A percentile compares a stretch with the other conserved stretches of the same genome.
These are phyloP conservation scores for Pteropus rufus DNA, from an alignment of 2,797 vertebrate genomes.

Conservation along the genomic window DNA sequence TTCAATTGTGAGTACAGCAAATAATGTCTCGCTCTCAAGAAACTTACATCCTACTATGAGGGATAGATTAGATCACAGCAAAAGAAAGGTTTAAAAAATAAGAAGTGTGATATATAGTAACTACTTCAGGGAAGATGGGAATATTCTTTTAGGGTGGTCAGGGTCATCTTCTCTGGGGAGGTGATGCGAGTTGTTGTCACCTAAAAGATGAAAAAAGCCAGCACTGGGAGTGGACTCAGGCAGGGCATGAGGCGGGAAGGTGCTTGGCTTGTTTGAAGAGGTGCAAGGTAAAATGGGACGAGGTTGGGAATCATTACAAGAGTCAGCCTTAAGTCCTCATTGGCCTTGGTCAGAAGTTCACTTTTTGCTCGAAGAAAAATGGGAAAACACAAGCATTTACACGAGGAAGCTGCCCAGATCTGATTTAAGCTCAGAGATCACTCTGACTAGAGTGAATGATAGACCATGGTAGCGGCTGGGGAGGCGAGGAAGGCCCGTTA, in stretches of 20 bases:
- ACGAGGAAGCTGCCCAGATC: neutral
- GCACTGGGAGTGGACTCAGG: neutral
- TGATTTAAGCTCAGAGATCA: neutral
- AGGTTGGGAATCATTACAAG: neutral
- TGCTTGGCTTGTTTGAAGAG: neutral
- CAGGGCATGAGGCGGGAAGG: neutral
- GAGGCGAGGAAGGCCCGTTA: neutral
- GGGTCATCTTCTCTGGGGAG: neutral
- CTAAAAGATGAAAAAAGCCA: neutral
- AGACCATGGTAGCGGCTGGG: neutral
- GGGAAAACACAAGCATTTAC: neutral
- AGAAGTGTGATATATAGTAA: neutral
- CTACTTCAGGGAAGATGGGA: neutral
- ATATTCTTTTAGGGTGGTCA: neutral
- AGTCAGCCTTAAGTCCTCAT: neutral
- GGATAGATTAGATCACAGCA: neutral
- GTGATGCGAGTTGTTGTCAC: neutral
- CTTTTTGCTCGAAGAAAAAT: neutral
- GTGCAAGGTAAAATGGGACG: neutral
- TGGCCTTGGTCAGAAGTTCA: neutral
- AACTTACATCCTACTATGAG: neutral
- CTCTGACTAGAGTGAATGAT: neutral
- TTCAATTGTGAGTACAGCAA: neutral
- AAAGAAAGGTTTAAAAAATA: neutral
- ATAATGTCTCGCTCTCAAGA: neutral